These are phyloP conservation scores for Apoda limacodes DNA, from an alignment of 2,888 invertebrate genomes.

Conservation along the genomic window DNA sequence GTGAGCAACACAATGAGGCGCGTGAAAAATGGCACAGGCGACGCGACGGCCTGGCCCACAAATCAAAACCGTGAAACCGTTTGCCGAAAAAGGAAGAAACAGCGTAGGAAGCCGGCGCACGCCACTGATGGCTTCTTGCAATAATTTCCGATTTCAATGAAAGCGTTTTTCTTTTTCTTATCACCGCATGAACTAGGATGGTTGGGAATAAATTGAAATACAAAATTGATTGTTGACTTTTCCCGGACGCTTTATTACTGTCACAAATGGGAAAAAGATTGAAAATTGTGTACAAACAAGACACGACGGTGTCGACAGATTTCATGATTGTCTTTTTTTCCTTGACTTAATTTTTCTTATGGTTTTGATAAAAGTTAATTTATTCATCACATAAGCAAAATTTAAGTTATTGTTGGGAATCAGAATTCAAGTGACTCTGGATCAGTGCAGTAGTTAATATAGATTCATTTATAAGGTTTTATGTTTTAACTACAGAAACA, in stretches of 20 bases:
- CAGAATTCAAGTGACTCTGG: too few relatives aligned
- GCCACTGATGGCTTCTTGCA: constrained; percentile 67
- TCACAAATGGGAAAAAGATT: constrained; percentile 67
- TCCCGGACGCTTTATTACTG: constrained; percentile 67
- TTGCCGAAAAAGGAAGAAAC: constrained; percentile 35
- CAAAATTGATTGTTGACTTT: constrained; percentile 71
- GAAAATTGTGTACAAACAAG: constrained; percentile 61
- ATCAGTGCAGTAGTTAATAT: too few relatives aligned
- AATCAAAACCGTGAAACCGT: constrained; percentile 51
- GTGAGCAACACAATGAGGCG: constrained; percentile 49
- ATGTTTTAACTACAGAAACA: too few relatives aligned
- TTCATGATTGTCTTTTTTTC: too few relatives aligned
- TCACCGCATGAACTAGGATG: constrained; percentile 67
- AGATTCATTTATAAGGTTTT: too few relatives aligned
- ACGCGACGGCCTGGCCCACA: constrained; percentile 42
- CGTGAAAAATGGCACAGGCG: constrained; percentile 48
- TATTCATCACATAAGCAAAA: too few relatives aligned
- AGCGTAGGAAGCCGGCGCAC: constrained; percentile 49
- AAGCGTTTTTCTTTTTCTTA: constrained; percentile 67
- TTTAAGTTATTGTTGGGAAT: too few relatives aligned
- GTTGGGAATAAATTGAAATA: constrained; percentile 70
- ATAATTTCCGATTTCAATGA: constrained; percentile 71
- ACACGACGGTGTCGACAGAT: constrained; percentile 39
- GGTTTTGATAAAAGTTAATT: too few relatives aligned
- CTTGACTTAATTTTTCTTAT: too few relatives aligned